Base-by-base conservation (phyloP, 2,888 invertebrate species). In the Lamellibrachia columna region DNA sequence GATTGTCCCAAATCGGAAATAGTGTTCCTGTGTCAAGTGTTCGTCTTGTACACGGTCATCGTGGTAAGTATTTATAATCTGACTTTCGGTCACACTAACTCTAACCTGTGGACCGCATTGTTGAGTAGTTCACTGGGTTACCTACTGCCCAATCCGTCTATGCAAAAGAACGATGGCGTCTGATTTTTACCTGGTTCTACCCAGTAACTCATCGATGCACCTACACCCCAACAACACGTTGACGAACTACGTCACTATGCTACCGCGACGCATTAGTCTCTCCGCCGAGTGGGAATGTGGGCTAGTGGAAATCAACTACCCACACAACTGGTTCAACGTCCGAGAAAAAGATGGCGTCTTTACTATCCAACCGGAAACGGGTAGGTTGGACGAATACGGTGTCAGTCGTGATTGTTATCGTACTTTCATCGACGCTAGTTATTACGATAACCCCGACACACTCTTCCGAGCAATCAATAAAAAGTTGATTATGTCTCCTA, bases 1-100 rank as follows among this genome's bases (percentile, higher is more conserved):
- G 53, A 52, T 91, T 91, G 40, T 0, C 52, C 53, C 15, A 52
- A 91, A 53, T 91, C 52, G 1, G 52, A 53, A 53, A 91, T 55
- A 91, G 22, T 58, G 91, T 90, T 55, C 93, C 92, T 92, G 90
- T 93, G 53, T 93, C 93, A 40, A 92, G 93, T 91, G 91, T 93
- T 92, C 90, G 90, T 75, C 22, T 75, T 75, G 75, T 75, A 75
- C 1, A 75, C 75, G 1, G 75, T 75, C 3, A 75, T 75, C 75
- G 75, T 75, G 11, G 15, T 75, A 75, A 75, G 75, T 92, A 52
- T 53, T 91, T 53, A 75, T 52, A 93, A 92, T 90, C 9, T 93
- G 53, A 91, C 92, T 7, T 40, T 90, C 2, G 92, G 91, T 9
- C 53, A 92, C 22, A 60, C 55, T 11, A 55, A 60, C 22, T 90